Base-by-base conservation (phyloP, 2,113 vertebrate species). In the Coptodon bakossiorum region DNA sequence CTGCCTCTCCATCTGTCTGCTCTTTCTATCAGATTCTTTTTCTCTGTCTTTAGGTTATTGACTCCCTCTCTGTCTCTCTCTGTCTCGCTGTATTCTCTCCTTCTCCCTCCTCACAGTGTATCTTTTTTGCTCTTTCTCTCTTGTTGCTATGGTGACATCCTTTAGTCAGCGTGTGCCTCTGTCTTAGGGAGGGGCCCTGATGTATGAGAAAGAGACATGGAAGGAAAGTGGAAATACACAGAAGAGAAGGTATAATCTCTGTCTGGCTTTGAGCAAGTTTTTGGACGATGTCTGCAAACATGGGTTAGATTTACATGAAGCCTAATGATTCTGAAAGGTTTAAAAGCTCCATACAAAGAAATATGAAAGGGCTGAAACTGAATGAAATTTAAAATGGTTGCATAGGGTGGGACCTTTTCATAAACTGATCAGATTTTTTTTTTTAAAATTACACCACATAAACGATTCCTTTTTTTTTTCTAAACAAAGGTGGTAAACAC, bases 61-160 rank as follows among this genome's bases (percentile, higher is more conserved):
- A 93, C 36, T 94, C 88, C 53, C 83, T 94, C 87, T 85, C 80
- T 73, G 45, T 90, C 79, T 92, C 84, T 89, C 88, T 88, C 53
- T 68, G 10, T 90, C 84, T 89, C 57, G 36, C 86, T 93, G 73
- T 89, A 80, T 89, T 92, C 89, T 90, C 91, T 90, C 59, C 78
- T 87, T 92, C 89, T 84, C 80, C 73, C 81, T 87, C 88, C 80
- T 85, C 90, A 87, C 91, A 83, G 86, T 92, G 85, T 85, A 84
- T 93, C 88, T 86, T 93, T 88, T 93, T 91, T 80, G 59, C 88
- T 92, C 86, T 90, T 89, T 88, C 88, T 91, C 91, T 91, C 90
- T 84, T 95, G 95, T 96, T 96, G 94, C 95, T 91, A 95, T 95
- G 94, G 95, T 43, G 93, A 96, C 95, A 90, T 90, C 88, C 89